Evolutionary conservation across 2,888 invertebrate species (phyloP).

Genomic region (Meta bourneti): DNA sequence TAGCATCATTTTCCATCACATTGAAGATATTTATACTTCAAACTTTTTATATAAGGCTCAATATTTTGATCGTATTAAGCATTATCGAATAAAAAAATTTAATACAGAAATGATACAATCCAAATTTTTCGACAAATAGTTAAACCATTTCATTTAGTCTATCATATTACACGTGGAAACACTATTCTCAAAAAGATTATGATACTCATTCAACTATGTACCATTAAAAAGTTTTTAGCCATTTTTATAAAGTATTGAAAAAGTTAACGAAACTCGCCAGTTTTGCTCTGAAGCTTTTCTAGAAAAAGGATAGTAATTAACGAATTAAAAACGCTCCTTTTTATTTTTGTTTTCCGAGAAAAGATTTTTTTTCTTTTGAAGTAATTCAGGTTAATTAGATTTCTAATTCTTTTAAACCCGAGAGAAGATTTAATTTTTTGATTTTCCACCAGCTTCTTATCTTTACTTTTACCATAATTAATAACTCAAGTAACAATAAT

Average conservation of each 20-base stretch:
- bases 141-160: too few species aligned
- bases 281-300: not conserved
- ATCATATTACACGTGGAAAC: too few species aligned
- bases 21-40: too few species aligned
- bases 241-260: not conserved
- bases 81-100: too few species aligned
- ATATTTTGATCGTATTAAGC: too few species aligned
- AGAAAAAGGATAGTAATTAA: not conserved
- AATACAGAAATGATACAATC: too few species aligned
- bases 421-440: not conserved
- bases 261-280: not conserved
- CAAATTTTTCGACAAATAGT: too few species aligned
- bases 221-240: too few species aligned
- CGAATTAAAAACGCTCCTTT: not conserved
- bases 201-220: too few species aligned
- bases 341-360: not conserved
- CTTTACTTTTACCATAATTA: not conserved
- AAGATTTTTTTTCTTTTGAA: not conserved
- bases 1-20: too few species aligned
- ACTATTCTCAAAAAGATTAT: too few species aligned
- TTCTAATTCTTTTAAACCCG: not conserved
- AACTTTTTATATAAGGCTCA: too few species aligned
- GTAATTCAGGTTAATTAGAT: slow-evolving; percentile 1
- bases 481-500: not conserved
- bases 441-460: not conserved